Conservation (phyloP, 2,797 vertebrate genomes). For the Spatula clypeata region DNA sequence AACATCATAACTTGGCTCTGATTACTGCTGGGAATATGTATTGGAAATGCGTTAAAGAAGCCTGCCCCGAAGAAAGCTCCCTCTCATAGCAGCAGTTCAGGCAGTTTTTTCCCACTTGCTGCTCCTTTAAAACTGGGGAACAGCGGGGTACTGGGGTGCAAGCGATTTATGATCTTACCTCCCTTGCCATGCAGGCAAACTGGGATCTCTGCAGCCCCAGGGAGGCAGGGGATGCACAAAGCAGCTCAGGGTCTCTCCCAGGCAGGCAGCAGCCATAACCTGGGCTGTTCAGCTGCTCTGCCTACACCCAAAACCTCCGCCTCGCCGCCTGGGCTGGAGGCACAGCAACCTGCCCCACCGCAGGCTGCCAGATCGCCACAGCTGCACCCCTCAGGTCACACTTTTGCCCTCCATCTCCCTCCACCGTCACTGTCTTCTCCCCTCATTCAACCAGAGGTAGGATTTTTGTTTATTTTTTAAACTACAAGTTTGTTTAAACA, state of each 20-base stretch:
- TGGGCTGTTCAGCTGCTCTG: neutral
- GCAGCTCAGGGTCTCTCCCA: neutral
- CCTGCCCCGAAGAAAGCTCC: neutral
- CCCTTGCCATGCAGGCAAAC: accelerated
- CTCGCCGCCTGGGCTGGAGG: neutral
- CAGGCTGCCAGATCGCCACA: accelerated
- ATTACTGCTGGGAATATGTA: conserved; percentile 15
- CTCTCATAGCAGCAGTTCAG: neutral
- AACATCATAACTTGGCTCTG: conserved; percentile 37
- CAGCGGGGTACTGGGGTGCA: neutral
- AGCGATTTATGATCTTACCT: neutral
- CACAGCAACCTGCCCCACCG: neutral
- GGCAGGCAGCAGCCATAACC: neutral
- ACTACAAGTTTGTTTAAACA: neutral
- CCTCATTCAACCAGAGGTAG: neutral
- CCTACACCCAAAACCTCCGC: neutral
- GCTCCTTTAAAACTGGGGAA: neutral
- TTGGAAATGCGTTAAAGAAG: neutral
- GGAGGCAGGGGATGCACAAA: neutral
- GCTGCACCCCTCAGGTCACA: neutral
- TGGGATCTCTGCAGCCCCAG: neutral
- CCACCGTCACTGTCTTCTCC: accelerated
- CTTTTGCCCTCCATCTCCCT: neutral
- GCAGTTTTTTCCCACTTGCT: neutral
- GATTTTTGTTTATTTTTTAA: neutral